Evolutionary conservation across 1,140 invertebrate species (phyloP).

Genomic region (Aporrectodea caliginosa): DNA sequence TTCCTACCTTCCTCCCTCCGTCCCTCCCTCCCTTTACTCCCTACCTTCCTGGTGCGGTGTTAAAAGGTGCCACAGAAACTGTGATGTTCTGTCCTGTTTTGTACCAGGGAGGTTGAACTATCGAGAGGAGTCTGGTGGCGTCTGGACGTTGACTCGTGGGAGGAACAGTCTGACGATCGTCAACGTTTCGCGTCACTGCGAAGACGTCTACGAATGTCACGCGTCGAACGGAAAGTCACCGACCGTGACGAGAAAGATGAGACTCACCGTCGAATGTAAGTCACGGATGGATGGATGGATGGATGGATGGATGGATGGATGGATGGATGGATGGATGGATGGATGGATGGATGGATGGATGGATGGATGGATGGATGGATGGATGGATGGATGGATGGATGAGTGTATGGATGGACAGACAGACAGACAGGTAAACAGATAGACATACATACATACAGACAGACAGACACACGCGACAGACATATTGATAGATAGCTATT

Average conservation of each 20-base stretch:
- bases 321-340: neutral
- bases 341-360: neutral
- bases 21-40: too few relatives aligned
- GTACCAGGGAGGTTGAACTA: neutral
- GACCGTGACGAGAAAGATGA: neutral
- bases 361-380: neutral
- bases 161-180: neutral
- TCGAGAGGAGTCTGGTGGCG: neutral
- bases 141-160: neutral
- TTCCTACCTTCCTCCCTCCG: neutral
- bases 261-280: conserved; percentile 20
- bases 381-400: neutral
- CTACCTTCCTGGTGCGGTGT: too few relatives aligned
- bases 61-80: neutral
- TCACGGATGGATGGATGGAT: neutral
- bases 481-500: too few relatives aligned
- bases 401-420: neutral
- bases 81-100: neutral
- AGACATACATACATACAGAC: too few relatives aligned
- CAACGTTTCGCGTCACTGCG: conserved; percentile 14
- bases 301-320: neutral
- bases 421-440: neutral
- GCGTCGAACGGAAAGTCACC: neutral
- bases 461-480: too few relatives aligned
- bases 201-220: neutral